Base-by-base conservation (phyloP, 2,113 vertebrate species). In the Microtus montanus region DNA sequence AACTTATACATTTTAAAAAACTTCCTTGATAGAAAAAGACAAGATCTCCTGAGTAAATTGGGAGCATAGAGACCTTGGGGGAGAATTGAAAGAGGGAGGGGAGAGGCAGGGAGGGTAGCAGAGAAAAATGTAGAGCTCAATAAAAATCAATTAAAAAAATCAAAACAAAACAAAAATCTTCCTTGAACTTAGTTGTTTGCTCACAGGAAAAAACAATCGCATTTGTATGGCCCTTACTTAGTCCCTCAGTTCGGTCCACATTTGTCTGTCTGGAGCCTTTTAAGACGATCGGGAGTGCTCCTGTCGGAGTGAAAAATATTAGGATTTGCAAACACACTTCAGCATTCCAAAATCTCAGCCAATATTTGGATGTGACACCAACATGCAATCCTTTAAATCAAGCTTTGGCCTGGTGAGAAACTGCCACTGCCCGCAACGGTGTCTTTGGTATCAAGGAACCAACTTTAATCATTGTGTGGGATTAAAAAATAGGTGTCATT, bases 311-410 rank as follows among this genome's bases (percentile, higher is more conserved):
- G 19, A 84, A 92, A 95, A 95, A 92, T 20, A 22, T 10, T 28
- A 71, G 1, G 33, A 80, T 35, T 91, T 63, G 24, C 6, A 82
- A 38, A 61, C 80, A 64, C 71, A 88, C 13, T 93, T 85, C 77
- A 92, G 26, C 78, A 90, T 97, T 89, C 63, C 41, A 80, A 30
- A 90, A 84, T 38, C 41, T 61, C 17, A 89, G 84, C 24, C 64
- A 85, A 90, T 73, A 92, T 41, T 26, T 84, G n/a, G 91, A 79
- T 80, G 49, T 6, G 24, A 30, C 87, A 70, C 61, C 9, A 70
- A 86, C 33, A 63, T 15, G 74, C n/a, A 80, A 47, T 77, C 77
- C 38, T 93, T 49, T n/a, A 80, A 87, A 95, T 54, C 64, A 73
- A 58, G 12, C 64, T 88, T 90, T 66, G 78, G 80, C 41, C 78